Conservation (phyloP, 2,888 invertebrate species). For the Dastarcus helophoroides region DNA sequence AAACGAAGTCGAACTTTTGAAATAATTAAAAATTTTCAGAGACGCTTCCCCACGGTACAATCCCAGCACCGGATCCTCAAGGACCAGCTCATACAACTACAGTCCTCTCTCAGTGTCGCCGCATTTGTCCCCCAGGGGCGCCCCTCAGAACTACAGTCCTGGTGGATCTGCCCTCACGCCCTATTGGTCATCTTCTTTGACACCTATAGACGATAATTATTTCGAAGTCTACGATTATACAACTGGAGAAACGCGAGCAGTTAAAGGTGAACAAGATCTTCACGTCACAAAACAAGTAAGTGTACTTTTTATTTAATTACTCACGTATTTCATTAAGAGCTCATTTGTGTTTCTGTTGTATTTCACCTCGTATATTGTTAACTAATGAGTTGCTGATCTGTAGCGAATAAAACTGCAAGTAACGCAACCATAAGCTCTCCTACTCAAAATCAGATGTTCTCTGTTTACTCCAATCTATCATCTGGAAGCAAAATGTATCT, state of each 20-base stretch:
- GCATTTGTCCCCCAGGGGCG: constrained; percentile 32
- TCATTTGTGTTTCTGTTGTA: no score
- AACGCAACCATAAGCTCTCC: no score
- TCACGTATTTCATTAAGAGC: no score
- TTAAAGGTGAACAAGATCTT: constrained; percentile 28
- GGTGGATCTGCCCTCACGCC: constrained; percentile 36
- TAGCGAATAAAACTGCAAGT: no score
- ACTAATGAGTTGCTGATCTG: no score
- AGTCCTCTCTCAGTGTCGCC: constrained; percentile 37
- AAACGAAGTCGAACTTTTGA: no score
- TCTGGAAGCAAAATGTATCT: no score
- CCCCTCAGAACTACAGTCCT: constrained; percentile 38
- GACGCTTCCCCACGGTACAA: constrained; percentile 28
- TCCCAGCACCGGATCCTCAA: constrained; percentile 41
- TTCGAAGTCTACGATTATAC: constrained; percentile 27
- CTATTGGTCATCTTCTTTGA: constrained; percentile 31
- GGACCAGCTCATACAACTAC: constrained; percentile 37
- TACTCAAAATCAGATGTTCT: no score
- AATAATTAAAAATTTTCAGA: no score
- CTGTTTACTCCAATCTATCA: no score
- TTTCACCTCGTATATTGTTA: no score
- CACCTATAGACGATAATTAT: constrained; percentile 32
- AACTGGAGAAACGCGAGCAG: constrained; percentile 14
- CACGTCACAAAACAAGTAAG: constrained; percentile 49
- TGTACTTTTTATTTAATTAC: no score